phyloP scores from a whole-genome alignment of 2,113 vertebrate genomes.

The Caranx ignobilis region DNA sequence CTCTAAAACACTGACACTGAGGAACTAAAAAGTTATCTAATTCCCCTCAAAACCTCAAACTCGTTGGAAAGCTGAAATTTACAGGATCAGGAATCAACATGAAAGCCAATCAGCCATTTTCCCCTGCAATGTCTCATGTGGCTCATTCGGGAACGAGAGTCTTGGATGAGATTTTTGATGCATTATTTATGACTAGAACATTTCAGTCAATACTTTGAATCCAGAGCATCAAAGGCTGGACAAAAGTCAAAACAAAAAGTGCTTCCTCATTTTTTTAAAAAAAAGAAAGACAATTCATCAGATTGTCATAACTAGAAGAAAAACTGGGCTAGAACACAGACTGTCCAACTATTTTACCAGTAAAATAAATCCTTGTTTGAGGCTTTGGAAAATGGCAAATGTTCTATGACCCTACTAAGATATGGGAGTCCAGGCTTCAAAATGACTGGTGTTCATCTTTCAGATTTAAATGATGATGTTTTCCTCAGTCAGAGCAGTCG shows the following conservation, averaged over 20 bases:
- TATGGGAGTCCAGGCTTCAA: not conserved
- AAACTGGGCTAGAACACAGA: not conserved
- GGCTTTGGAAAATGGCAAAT: conserved; percentile 16
- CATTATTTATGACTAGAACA: conserved; percentile 14
- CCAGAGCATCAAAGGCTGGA: not conserved
- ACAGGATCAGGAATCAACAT: not conserved
- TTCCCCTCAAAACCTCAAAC: not conserved
- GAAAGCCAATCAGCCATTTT: not conserved
- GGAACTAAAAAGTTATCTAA: not conserved
- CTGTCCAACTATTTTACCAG: not conserved
- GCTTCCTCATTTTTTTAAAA: not conserved
- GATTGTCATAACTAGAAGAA: not conserved
- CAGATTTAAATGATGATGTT: conserved; percentile 47
- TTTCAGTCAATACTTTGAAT: not conserved
- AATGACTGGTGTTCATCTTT: conserved; percentile 24
- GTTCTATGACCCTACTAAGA: not conserved
- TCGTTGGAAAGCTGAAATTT: not conserved
- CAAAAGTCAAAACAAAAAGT: not conserved
- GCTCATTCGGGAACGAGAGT: not conserved
- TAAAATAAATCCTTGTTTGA: conserved; percentile 13
- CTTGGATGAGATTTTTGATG: conserved; percentile 12
- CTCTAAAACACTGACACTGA: not conserved
- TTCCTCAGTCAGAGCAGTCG: conserved; percentile 29
- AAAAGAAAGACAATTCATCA: not conserved
- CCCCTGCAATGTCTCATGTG: not conserved